Evolutionary conservation across 1,140 invertebrate genomes (phyloP).

Genomic region (Zaprionus davidi): DNA sequence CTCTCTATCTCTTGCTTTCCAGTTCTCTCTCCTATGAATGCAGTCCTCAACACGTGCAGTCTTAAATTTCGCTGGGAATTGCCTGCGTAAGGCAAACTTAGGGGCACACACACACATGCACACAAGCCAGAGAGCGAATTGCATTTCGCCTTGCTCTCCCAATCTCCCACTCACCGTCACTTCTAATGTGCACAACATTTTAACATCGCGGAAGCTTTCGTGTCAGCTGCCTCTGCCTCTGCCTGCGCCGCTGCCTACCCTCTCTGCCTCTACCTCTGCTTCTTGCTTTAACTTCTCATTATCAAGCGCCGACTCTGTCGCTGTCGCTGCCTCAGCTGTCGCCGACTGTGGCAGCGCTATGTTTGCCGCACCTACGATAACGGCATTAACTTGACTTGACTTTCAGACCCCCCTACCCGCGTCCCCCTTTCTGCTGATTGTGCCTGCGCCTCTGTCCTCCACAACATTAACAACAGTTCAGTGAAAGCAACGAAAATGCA

Average conservation of each 20-base stretch:
- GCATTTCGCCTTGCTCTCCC: constrained; percentile 52
- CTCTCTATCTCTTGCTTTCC: constrained; percentile 7
- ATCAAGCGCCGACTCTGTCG: constrained; percentile 55
- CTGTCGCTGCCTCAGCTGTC: constrained; percentile 27
- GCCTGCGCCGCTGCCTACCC: background rate
- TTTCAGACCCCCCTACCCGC: constrained; percentile 31
- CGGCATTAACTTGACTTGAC: constrained; percentile 71
- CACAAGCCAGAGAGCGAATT: constrained; percentile 45
- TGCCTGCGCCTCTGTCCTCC: constrained; percentile 12
- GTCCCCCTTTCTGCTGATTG: background rate
- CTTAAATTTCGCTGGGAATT: constrained; percentile 51
- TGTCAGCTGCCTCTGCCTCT: constrained; percentile 19
- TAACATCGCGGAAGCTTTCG: constrained; percentile 75
- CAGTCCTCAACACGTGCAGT: constrained; percentile 60
- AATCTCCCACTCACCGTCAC: constrained; percentile 8
- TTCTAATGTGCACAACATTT: constrained; percentile 50
- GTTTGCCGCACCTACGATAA: constrained; percentile 81
- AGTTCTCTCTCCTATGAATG: constrained; percentile 5
- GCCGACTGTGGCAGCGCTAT: constrained; percentile 56
- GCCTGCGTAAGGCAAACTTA: constrained; percentile 19
- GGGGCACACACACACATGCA: constrained; percentile 3
- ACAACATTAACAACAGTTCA: constrained; percentile 34
- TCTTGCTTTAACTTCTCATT: constrained; percentile 73
- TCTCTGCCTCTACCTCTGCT: constrained; percentile 25
- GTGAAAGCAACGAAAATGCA: constrained; percentile 59